A percentile compares a stretch with the other conserved stretches of the same genome.
Evolutionary conservation across 2,888 invertebrate genomes (phyloP).

Genomic region (Hirtodrosophila alboralis): DNA sequence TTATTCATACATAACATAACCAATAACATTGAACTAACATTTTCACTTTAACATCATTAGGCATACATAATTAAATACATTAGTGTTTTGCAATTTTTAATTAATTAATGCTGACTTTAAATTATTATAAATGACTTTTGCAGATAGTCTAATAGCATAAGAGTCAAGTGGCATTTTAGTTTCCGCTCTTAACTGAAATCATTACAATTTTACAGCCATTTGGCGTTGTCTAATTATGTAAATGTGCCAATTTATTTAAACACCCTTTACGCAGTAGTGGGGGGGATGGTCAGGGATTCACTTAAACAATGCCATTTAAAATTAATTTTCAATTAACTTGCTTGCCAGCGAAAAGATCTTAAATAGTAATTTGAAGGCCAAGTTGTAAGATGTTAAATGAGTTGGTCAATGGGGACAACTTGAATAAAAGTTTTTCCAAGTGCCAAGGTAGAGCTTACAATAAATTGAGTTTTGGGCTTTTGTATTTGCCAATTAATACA

Average conservation of each 20-base stretch:
- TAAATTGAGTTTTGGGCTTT: constrained; percentile 59
- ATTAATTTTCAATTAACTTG: constrained; percentile 76
- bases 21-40: no score
- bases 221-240: constrained; percentile 66
- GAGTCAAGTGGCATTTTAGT: constrained; percentile 21
- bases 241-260: constrained; percentile 57
- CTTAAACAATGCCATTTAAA: constrained; percentile 66
- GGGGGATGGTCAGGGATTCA: constrained; percentile 23
- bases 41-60: background rate
- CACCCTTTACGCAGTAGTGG: background rate
- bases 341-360: constrained; percentile 14
- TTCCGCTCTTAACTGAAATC: constrained; percentile 32
- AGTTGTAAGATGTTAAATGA: constrained; percentile 35
- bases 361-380: constrained; percentile 27
- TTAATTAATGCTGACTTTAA: background rate
- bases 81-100: background rate
- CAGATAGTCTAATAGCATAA: background rate
- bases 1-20: no score
- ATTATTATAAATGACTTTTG: background rate
- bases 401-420: constrained; percentile 1
- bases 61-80: no score
- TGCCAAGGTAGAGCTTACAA: constrained; percentile 40
- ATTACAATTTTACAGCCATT: constrained; percentile 52
- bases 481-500: constrained; percentile 54
- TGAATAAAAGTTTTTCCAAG: constrained; percentile 38